Evolutionary conservation across 2,113 vertebrate genomes (phyloP).

Genomic region (Anarrhichthys ocellatus): DNA sequence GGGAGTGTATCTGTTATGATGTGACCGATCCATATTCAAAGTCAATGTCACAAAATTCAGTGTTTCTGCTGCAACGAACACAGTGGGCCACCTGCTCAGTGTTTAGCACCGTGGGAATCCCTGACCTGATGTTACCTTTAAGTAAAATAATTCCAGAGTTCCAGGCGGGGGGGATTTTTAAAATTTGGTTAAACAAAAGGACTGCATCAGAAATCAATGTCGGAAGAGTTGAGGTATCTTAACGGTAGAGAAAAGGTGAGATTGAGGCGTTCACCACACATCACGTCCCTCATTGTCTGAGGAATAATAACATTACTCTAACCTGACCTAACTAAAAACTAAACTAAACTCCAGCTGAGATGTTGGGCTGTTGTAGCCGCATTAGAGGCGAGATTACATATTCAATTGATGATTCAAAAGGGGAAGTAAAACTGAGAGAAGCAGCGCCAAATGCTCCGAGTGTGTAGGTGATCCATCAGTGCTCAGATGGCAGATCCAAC

Average conservation of each 20-base stretch:
- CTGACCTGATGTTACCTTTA: not conserved
- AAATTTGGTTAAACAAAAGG: not conserved
- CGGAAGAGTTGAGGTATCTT: not conserved
- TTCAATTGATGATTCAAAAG: conserved; percentile 24
- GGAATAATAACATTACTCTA: not conserved
- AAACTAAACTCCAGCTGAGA: not conserved
- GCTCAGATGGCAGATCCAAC: conserved; percentile 39
- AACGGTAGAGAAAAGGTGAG: not conserved
- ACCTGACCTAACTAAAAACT: not conserved
- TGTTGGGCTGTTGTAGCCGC: conserved; percentile 13
- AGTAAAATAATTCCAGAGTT: not conserved
- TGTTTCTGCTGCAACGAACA: not conserved
- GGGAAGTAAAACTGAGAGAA: conserved; percentile 32
- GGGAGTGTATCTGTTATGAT: not conserved
- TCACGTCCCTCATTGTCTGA: not conserved
- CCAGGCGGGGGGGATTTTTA: not conserved
- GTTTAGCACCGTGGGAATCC: not conserved
- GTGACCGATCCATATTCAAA: not conserved
- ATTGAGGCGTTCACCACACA: not conserved
- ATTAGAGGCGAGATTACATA: conserved; percentile 21
- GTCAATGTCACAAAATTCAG: not conserved
- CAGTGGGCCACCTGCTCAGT: not conserved
- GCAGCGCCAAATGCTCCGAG: conserved; percentile 21
- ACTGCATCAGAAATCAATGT: not conserved
- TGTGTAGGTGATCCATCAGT: conserved; percentile 57